phyloP scores from a whole-genome alignment of 2,113 vertebrate genomes.

The Marcusenius ussheri region DNA sequence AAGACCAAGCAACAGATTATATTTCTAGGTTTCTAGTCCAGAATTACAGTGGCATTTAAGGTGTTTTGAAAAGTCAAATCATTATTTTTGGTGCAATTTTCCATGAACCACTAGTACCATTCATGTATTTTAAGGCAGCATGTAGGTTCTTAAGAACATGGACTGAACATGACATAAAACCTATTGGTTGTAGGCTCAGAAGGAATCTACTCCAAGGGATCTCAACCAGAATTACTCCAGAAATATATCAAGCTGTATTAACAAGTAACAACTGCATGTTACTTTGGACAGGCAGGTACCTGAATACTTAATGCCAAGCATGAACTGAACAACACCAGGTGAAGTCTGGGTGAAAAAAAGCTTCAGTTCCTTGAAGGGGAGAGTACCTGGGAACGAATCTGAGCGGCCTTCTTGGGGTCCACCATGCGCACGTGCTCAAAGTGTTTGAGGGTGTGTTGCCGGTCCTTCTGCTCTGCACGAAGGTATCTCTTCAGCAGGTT shows the following conservation, averaged over 20 bases:
- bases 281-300: not conserved
- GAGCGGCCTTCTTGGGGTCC: slow-evolving; percentile 95
- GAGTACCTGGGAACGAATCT: slow-evolving; percentile 90
- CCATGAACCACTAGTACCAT: not conserved
- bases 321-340: not conserved
- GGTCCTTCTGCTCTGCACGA: slow-evolving; percentile 94
- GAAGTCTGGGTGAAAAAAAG: not conserved
- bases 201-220: not conserved
- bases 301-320: not conserved
- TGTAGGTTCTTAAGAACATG: not conserved
- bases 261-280: not conserved
- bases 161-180: not conserved
- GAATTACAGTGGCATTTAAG: not conserved
- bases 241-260: not conserved
- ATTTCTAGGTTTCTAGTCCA: not conserved
- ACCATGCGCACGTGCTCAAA: slow-evolving; percentile 96
- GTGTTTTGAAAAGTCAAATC: not conserved
- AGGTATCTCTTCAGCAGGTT: slow-evolving; percentile 94
- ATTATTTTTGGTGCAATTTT: not conserved
- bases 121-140: not conserved
- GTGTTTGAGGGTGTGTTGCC: slow-evolving; percentile 94
- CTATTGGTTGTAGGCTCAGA: not conserved
- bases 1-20: not conserved
- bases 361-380: not conserved
- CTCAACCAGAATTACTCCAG: not conserved